Evolutionary conservation across 2,888 invertebrate species (phyloP).

Genomic region (Tinea semifulvella): DNA sequence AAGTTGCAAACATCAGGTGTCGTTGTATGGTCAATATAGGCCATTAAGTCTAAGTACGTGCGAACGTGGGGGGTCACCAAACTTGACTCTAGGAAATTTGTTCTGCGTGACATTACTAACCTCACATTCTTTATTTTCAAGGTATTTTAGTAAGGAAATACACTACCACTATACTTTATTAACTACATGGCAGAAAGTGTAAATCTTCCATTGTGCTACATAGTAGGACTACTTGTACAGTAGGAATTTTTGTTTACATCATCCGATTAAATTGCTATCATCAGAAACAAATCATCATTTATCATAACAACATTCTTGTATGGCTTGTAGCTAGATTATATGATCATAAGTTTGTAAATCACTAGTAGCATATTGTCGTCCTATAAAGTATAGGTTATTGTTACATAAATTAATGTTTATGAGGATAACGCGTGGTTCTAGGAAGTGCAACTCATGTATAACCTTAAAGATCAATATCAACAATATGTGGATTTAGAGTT

Average conservation of each 20-base stretch:
- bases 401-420: conserved; percentile 10
- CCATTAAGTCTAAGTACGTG: conserved; percentile 49
- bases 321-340: not conserved
- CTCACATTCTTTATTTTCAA: conserved; percentile 4
- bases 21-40: conserved; percentile 43
- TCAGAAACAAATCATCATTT: conserved; percentile 2
- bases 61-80: conserved; percentile 50
- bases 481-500: too few species aligned
- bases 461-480: conserved; percentile 10
- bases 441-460: conserved; percentile 8
- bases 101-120: conserved; percentile 5
- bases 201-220: not conserved
- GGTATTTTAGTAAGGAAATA: not conserved
- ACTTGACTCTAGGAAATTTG: conserved; percentile 27
- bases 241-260: not conserved
- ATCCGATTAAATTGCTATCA: conserved; percentile 6
- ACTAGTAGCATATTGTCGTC: not conserved
- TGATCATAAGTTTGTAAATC: not conserved
- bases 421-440: conserved; percentile 3
- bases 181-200: not conserved
- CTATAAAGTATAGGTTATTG: conserved; percentile 8
- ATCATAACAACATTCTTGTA: not conserved
- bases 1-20: conserved; percentile 27
- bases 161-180: not conserved
- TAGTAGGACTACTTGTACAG: not conserved